Evolutionary conservation across 2,113 vertebrate genomes (phyloP), one percentile per base, ranked within the genome.

Genomic region (Tyto alba): DNA sequence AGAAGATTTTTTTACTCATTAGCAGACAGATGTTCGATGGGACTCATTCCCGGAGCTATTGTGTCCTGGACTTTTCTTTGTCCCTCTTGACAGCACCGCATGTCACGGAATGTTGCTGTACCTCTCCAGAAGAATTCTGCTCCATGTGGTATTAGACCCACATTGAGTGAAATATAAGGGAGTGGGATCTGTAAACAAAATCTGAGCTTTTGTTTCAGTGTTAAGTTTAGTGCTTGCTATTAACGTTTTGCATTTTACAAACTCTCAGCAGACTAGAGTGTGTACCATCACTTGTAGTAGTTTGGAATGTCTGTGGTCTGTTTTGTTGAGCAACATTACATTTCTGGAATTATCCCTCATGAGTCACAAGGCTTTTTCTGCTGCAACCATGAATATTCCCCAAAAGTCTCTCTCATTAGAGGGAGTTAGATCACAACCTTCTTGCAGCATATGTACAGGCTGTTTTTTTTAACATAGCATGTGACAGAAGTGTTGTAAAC

Each of bases 201-300:
- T 62, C 3, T 26, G 20, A 84, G 7, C 5, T 56, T 86, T 72
- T 53, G 3, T 48, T 83, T 90, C 59, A 34, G 14, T 30, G 30
- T 78, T 19, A 94, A 72, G 16, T 60, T 59, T 68, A 57, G 21
- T 1, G 11, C 16, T 78, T 81, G 34, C 27, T 66, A 22, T 48
- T 72, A 73, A 59, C 0, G 2, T 48, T 67, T 83, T 60, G 13
- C 9, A 16, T 89, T 75, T 91, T 76, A 23, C 10, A 41, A 63
- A 59, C 41, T 71, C 30, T 47, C 36, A 66, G 41, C 23, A 45
- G n/a, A 68, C 16, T 45, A 32, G 11, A 89, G 12, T 16, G 8
- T 21, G 15, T 71, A 30, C 10, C 30, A 15, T 40, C 1, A 1
- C 30, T 82, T 1, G 0, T 8, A 47, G 52, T 26, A 55, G 15